Evolutionary conservation across 2,113 vertebrate species (phyloP).

Genomic region (Athene cunicularia): DNA sequence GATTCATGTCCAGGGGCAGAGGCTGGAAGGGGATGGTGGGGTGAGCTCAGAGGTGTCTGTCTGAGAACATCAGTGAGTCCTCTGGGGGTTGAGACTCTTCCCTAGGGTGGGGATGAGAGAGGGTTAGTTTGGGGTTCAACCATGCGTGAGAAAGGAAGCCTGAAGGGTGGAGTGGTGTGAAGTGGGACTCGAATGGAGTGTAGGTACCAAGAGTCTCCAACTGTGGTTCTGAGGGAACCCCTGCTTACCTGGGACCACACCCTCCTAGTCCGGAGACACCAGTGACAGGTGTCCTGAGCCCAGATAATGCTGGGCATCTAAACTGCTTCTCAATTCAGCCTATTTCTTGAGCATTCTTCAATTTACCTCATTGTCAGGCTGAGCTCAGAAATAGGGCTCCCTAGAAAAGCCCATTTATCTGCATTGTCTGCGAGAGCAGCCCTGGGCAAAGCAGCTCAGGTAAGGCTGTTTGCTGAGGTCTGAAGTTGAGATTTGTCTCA

Average conservation of each 20-base stretch:
- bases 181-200: neutral
- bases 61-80: neutral
- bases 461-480: neutral
- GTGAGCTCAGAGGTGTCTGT: neutral
- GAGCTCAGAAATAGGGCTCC: neutral
- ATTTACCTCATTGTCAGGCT: neutral
- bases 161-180: neutral
- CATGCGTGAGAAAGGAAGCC: neutral
- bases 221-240: neutral
- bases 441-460: neutral
- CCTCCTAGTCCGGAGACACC: neutral
- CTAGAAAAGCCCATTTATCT: neutral
- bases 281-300: rapidly evolving
- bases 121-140: neutral
- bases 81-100: neutral
- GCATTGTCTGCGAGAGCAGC: neutral
- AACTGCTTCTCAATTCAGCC: neutral
- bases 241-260: neutral
- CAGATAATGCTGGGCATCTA: rapidly evolving
- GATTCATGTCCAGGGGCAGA: neutral
- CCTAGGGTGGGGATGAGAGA: neutral
- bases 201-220: neutral
- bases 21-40: neutral
- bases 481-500: neutral
- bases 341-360: neutral